Evolutionary conservation across 1,140 invertebrate species (phyloP), one percentile per base, ranked within the genome.

Genomic region (Tetramorium simillimum): DNA sequence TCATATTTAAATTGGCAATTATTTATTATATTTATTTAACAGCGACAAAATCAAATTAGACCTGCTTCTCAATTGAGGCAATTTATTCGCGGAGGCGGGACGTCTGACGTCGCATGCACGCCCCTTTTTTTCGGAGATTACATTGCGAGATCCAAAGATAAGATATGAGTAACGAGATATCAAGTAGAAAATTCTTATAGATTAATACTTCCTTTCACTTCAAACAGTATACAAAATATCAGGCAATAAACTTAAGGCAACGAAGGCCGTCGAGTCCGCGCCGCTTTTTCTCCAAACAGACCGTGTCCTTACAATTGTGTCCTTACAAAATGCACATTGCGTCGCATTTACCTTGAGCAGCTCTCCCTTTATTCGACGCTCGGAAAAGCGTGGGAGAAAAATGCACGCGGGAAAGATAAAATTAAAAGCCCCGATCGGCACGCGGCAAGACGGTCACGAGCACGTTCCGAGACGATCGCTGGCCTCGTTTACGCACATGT

Each of bases 401-500:
- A 21, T 9, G 6, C 37, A 51, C 28, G 16, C 14, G n/a, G 12
- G 37, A 40, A 18, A 18, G 12, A 33, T n/a, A 43, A 53, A 53
- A n/a, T 9, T 51, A 2, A 69, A 49, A 49, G 21, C 24, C 24
- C 43, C 33, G n/a, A 12, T 2, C 28, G 21, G 49, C 28, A 28
- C 21, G 7, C 24, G 40, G n/a, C 60, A 46, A 49, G 49, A 69
- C 14, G 4, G n/a, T 69, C n/a, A 40, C 62, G 18, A 33, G 33
- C 4, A 24, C 46, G 33, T 9, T 21, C 9, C 49, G 40, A 77
- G 49, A 5, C 75, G 37, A 81, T 58, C 49, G 21, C 21, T 58
- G 65, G 37, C 65, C 65, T 81, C 33, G 10, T 58, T 81, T 9
- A n/a, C 21, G 37, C 78, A 43, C 46, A 24, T 69, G 77, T 69